Conservation (phyloP, 2,797 vertebrate species). For the Australoheros facetus region DNA sequence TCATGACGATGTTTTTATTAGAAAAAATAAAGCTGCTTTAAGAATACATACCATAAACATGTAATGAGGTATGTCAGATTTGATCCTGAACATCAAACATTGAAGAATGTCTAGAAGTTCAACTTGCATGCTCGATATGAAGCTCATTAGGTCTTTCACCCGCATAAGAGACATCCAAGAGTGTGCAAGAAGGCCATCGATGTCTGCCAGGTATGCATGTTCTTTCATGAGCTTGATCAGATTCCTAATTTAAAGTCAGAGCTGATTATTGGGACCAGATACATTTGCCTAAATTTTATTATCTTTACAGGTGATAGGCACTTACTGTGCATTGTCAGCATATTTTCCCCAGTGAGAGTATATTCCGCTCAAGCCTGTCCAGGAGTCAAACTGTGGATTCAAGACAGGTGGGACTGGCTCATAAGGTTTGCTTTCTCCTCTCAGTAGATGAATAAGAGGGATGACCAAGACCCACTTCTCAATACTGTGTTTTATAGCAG, state of each 20-base stretch:
- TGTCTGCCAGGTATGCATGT: constrained; percentile 4
- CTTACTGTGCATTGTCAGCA: not conserved
- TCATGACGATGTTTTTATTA: fast-evolving
- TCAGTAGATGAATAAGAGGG: constrained; percentile 53
- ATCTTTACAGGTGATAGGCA: not conserved
- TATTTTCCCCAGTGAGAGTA: fast-evolving
- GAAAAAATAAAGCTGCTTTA: not conserved
- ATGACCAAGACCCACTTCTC: constrained; percentile 35
- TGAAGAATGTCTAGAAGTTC: constrained; percentile 39
- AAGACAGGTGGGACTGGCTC: constrained; percentile 8
- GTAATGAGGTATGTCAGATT: fast-evolving
- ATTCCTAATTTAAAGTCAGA: not conserved
- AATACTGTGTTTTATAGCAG: not conserved
- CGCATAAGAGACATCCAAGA: constrained; percentile 45
- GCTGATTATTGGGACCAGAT: not conserved
- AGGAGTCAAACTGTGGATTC: not conserved
- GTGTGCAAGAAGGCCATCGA: constrained; percentile 19
- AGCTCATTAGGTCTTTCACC: not conserved
- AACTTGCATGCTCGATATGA: not conserved
- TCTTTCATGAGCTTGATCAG: not conserved
- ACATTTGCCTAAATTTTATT: not conserved
- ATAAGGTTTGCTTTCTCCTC: constrained; percentile 45
- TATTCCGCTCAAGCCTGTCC: not conserved
- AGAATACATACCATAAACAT: not conserved
- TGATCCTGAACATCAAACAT: not conserved